phyloP scores from a whole-genome alignment of 1,140 invertebrate species.

The Cydia fagiglandana region DNA sequence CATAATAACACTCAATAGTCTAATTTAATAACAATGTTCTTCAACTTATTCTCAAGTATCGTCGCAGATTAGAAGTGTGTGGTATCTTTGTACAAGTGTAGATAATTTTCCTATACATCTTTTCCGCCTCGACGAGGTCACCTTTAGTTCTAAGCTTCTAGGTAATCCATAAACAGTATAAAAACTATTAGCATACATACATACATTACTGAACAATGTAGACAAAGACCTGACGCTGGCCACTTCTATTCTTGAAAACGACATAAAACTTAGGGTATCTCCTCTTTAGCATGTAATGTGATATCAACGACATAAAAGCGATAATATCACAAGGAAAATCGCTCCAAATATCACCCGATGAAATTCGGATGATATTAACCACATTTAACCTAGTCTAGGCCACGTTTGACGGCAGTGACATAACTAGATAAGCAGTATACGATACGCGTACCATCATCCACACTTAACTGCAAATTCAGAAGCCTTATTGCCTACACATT shows the following conservation, averaged over 20 bases:
- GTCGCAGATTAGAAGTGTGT: neutral
- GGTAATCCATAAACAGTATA: neutral
- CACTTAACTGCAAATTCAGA: neutral
- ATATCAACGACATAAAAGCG: no score
- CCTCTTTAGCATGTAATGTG: no score
- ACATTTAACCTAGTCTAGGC: neutral
- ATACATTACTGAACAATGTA: neutral
- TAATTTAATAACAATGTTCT: no score
- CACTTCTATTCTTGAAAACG: no score
- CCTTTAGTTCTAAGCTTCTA: neutral
- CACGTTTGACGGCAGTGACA: neutral
- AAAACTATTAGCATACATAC: slow-evolving; percentile 18
- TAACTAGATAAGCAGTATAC: neutral
- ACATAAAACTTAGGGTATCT: no score
- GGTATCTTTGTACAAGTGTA: neutral
- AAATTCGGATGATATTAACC: no score
- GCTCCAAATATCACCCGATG: neutral
- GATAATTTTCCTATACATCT: neutral
- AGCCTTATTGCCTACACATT: neutral
- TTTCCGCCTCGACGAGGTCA: neutral
- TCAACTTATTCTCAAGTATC: no score
- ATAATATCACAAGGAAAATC: no score
- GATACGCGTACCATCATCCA: neutral
- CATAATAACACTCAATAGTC: no score
- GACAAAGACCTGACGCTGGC: neutral